Evolutionary conservation across 2,113 vertebrate genomes (phyloP).

Genomic region (Sander lucioperca): DNA sequence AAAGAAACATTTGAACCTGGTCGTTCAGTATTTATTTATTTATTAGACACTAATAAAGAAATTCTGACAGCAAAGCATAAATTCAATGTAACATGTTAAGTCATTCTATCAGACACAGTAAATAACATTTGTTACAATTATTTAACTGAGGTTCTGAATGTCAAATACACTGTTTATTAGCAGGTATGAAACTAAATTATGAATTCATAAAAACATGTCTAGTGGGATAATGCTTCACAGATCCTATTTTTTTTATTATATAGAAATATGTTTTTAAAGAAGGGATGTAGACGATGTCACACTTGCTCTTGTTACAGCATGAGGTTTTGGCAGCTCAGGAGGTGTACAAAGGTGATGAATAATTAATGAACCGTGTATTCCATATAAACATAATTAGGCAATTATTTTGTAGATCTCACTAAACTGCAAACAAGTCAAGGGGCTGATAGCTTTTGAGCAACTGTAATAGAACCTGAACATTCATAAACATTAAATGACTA

Average conservation of each 20-base stretch:
- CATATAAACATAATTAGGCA: background rate
- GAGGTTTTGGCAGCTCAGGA: constrained; percentile 1
- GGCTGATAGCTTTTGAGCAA: background rate
- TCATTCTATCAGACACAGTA: constrained; percentile 9
- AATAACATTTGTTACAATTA: background rate
- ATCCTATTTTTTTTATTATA: background rate
- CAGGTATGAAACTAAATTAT: background rate
- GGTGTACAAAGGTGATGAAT: background rate
- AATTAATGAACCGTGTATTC: background rate
- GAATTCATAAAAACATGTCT: background rate
- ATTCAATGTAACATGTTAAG: constrained; percentile 2
- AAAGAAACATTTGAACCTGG: constrained; percentile 70
- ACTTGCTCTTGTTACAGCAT: background rate
- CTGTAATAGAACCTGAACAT: constrained; percentile 26
- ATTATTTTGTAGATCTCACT: background rate
- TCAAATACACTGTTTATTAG: background rate
- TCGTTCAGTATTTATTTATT: constrained; percentile 54
- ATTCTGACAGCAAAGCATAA: constrained; percentile 20
- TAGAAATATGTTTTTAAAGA: background rate
- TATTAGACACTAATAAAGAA: constrained; percentile 49
- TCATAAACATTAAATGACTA: constrained; percentile 7
- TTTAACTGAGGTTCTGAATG: background rate
- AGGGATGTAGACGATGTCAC: background rate
- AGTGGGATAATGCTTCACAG: background rate
- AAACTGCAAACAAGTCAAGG: background rate